Percentiles rank a stretch among this genome's conserved stretches.
These are phyloP conservation scores for Scyliorhinus canicula DNA, from an alignment of 2,797 vertebrate genomes.

Conservation along the genomic window DNA sequence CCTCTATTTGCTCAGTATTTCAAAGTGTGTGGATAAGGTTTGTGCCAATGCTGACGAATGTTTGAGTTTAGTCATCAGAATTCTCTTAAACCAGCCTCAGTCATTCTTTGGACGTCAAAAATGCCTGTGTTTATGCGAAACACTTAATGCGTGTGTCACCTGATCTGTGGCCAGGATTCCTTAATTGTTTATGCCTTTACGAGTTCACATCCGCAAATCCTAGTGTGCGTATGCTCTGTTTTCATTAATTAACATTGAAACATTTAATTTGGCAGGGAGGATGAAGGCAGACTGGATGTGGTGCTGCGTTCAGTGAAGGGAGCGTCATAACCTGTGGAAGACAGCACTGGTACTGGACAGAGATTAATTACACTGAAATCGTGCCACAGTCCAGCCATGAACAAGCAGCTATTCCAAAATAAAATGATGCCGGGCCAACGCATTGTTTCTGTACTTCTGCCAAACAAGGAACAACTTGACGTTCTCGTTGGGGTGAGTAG, in stretches of 20 bases:
- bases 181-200: not conserved
- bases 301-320: not conserved
- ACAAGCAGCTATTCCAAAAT: slow-evolving; percentile 49
- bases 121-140: not conserved
- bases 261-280: not conserved
- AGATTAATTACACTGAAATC: not conserved
- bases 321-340: slow-evolving; percentile 3
- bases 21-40: not conserved
- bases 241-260: slow-evolving; percentile 18
- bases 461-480: slow-evolving; percentile 73
- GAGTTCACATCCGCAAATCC: not conserved
- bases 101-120: not conserved
- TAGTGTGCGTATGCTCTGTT: not conserved
- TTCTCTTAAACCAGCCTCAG: not conserved
- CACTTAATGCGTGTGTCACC: not conserved
- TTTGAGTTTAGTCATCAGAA: not conserved
- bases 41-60: not conserved
- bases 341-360: not conserved
- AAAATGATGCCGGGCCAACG: slow-evolving; percentile 48
- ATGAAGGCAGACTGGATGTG: not conserved
- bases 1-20: not conserved
- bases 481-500: slow-evolving; percentile 66
- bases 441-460: slow-evolving; percentile 74
- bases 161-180: not conserved
- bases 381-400: slow-evolving; percentile 44